Percentiles rank a stretch among this genome's conserved stretches.
Conservation (phyloP, 2,113 vertebrate species). For the Maccullochella peelii region DNA sequence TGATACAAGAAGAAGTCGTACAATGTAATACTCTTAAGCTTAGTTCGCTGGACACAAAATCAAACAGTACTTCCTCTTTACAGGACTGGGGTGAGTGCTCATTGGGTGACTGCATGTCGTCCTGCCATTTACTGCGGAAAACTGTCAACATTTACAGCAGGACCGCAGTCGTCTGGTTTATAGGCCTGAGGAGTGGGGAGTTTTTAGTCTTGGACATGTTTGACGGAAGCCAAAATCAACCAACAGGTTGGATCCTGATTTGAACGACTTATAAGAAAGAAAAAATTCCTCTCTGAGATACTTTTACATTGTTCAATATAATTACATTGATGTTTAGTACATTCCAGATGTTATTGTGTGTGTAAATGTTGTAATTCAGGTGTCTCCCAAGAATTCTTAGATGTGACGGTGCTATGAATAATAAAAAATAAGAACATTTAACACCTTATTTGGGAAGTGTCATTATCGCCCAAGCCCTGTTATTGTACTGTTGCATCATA, state of each 20-base stretch:
- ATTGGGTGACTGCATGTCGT: constrained; percentile 23
- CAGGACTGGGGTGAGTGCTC: constrained; percentile 19
- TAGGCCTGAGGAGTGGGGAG: neutral
- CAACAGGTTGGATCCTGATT: constrained; percentile 11
- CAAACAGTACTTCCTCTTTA: constrained; percentile 67
- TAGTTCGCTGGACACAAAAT: constrained; percentile 26
- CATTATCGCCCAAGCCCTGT: neutral
- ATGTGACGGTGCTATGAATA: neutral
- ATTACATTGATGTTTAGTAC: neutral
- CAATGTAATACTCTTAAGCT: neutral
- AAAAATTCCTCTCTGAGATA: neutral
- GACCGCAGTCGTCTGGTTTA: constrained; percentile 35
- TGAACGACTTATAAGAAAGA: constrained; percentile 6
- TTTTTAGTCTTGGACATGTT: constrained; percentile 19
- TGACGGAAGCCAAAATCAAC: constrained; percentile 21
- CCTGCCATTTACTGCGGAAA: constrained; percentile 54
- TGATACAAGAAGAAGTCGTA: neutral
- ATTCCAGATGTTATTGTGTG: neutral
- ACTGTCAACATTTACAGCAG: constrained; percentile 53
- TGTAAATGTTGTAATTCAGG: neutral
- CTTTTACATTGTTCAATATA: constrained; percentile 13
- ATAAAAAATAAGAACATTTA: constrained; percentile 1
- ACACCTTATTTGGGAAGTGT: neutral
- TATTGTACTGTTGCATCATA: no score
- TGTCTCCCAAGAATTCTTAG: neutral